Base-by-base conservation (phyloP, 1,140 invertebrate genomes). In the Probaryconus sp. region DNA sequence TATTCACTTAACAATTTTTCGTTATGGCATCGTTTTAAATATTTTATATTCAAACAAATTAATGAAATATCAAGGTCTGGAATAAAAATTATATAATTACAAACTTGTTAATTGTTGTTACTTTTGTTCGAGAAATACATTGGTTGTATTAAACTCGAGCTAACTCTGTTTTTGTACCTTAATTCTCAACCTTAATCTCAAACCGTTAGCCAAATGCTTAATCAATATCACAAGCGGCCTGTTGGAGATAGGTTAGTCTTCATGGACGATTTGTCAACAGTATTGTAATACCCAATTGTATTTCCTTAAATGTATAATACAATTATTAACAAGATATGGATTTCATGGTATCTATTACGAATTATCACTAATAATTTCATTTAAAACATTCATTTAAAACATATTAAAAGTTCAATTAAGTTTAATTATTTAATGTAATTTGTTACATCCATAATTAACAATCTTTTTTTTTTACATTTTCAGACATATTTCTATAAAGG, bases 181-280 rank as follows among this genome's bases (percentile, higher is more conserved):
- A n/a, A 56, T 55, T 13, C 24, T 24, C 28, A 33, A 20, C 38
- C 60, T 72, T 58, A 64, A 72, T 72, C 60, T 60, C 68, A 24
- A 38, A 64, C 33, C 16, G 3, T 0, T 40, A 30, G 9, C 30
- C 51, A 72, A 72, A 72, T 72, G 68, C 51, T 50, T 64, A 72
- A 72, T 72, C 68, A 58, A 72, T 72, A 72, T 51, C 45, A 10
- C 18, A 71, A 9, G 35, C 18, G 51, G 16, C 68, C 68, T 58
- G 7, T 53, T 30, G 53, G 45, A 60, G 47, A 58, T 56, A 60
- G 61, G 47, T 42, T 60, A 61, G 60, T 47, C 60, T 72, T 60
- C 43, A 64, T 61, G 45, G 60, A 11, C 37, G 26, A 72, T 72
- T 72, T 72, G 68, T 72, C 68, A 58, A 58, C 68, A 14, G 18